Evolutionary conservation across 1,140 invertebrate species (phyloP).

Genomic region (Phymorhynchus buccinoides): DNA sequence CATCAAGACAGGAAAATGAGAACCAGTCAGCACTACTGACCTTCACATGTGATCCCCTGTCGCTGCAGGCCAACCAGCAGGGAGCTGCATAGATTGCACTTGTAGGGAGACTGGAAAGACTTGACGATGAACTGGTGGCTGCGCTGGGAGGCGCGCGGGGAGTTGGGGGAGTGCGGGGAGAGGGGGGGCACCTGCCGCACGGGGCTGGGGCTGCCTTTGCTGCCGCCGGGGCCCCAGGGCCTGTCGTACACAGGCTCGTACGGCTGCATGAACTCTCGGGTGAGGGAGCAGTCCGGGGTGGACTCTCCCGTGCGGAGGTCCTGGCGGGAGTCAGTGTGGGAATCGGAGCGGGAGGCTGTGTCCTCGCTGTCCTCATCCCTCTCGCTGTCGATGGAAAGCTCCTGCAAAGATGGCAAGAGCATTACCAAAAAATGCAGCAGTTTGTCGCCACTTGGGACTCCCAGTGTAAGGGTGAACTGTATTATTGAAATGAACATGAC

Average conservation of each 20-base stretch:
- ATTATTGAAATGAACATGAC: too few relatives aligned
- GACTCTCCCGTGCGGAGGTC: slow-evolving; percentile 53
- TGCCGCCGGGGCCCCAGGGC: slow-evolving; percentile 51
- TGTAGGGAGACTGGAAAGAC: slow-evolving; percentile 94
- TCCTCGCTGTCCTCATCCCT: slow-evolving; percentile 67
- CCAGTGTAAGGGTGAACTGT: too few relatives aligned
- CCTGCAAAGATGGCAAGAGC: slow-evolving; percentile 34
- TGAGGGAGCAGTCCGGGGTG: slow-evolving; percentile 36
- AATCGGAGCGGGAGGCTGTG: slow-evolving; percentile 62
- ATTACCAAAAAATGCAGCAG: too few relatives aligned
- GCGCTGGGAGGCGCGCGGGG: slow-evolving; percentile 48
- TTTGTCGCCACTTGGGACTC: too few relatives aligned
- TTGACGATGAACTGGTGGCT: slow-evolving; percentile 84
- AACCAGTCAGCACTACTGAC: slow-evolving; percentile 65
- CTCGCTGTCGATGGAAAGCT: slow-evolving; percentile 65
- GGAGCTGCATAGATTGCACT: slow-evolving; percentile 98
- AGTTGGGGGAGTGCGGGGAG: slow-evolving; percentile 45
- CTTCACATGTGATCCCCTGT: slow-evolving; percentile 94
- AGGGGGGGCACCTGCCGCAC: slow-evolving; percentile 17
- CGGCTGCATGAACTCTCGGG: slow-evolving; percentile 36
- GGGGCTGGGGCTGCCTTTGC: slow-evolving; percentile 43
- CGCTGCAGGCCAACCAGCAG: slow-evolving; percentile 93
- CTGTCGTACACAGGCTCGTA: slow-evolving; percentile 53
- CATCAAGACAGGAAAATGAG: too few relatives aligned
- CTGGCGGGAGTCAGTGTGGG: slow-evolving; percentile 59